Base-by-base conservation (phyloP, 2,113 vertebrate genomes). In the Semnopithecus entellus region DNA sequence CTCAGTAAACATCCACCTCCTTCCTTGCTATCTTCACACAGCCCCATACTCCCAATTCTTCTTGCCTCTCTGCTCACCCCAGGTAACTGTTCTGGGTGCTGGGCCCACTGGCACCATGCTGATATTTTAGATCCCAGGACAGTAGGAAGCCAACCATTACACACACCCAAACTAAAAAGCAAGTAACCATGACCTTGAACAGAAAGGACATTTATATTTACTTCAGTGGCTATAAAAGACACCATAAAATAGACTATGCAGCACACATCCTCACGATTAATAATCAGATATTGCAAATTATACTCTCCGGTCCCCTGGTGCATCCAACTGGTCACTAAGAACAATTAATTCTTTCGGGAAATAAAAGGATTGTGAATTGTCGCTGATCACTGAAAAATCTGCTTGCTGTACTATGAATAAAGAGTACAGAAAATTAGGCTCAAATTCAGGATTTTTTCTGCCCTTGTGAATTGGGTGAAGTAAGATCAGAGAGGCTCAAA, bases 151-250 rank as follows among this genome's bases (percentile, higher is more conserved):
- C 78, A 92, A 91, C 76, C 96, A 68, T 61, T 86, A 97, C 43
- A 87, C 38, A 97, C 38, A 87, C 38, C 76, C 52, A 92, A 95
- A 95, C 45, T 66, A 75, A 96, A 97, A 97, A 95, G 75, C 86
- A 94, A 96, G 86, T 55, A 92, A 90, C 85, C 81, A 91, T 94
- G 94, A 94, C 75, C 90, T 94, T 85, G 90, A 96, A 83, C 78
- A 83, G 83, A 95, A 96, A 96, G 94, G 94, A 94, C 84, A 94
- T 92, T 94, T 89, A 85, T 95, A 96, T 95, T 96, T 98, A 96
- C 94, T 96, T 96, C 81, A 80, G 80, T 79, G 81, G 82, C 90
- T 95, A 82, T 95, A 97, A 97, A 97, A 96, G 85, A 94, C 6
- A 91, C 59, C 88, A 94, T 84, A 96, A 98, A 98, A 97, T 91